phyloP scores from a whole-genome alignment of 2,888 invertebrate genomes.

The Hesperia comma region DNA sequence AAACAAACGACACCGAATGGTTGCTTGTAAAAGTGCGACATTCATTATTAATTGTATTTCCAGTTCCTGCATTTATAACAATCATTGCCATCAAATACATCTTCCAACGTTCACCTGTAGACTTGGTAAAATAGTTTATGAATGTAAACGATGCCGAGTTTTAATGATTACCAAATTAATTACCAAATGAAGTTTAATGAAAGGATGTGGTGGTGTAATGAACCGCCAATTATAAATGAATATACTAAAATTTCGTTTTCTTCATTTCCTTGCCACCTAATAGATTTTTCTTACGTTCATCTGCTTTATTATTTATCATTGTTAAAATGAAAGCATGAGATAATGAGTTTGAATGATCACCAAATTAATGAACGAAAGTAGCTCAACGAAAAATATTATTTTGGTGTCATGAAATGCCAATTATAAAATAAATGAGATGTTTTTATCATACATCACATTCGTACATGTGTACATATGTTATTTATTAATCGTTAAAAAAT shows the following conservation, averaged over 20 bases:
- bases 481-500: conserved; percentile 14
- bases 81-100: neutral
- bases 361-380: neutral
- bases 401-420: conserved; percentile 18
- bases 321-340: neutral
- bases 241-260: neutral
- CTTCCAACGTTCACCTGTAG: neutral
- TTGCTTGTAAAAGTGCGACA: conserved; percentile 15
- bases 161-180: conserved; percentile 7
- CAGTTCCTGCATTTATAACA: neutral
- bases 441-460: conserved; percentile 9
- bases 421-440: conserved; percentile 12
- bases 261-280: no score
- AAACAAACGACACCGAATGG: conserved; percentile 7
- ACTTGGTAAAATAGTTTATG: neutral
- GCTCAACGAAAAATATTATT: neutral
- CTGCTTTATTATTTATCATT: no score
- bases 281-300: no score
- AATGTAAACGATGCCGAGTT: neutral
- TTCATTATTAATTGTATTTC: neutral
- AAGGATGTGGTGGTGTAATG: conserved; percentile 9
- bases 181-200: neutral
- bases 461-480: conserved; percentile 9
- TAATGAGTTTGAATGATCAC: conserved; percentile 2
- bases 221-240: conserved; percentile 21